phyloP scores from a whole-genome alignment of 2,113 vertebrate species.

The zebrafish (Danio rerio) region GRCz12tu NC_133180.1:53953001-53953500 shows the following conservation, averaged over 20 bases:
- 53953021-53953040: constrained; percentile 60
- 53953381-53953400: too few relatives aligned
- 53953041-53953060: constrained; percentile 52
- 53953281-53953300: background rate
- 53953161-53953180: constrained; percentile 17
- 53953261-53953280: background rate
- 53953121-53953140: background rate
- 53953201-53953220: background rate
- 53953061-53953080: constrained; percentile 24
- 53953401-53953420: too few relatives aligned
- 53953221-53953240: background rate
- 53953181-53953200: background rate
- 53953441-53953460: too few relatives aligned
- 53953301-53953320: background rate
- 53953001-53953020: constrained; percentile 75
- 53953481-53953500: too few relatives aligned
- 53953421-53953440: too few relatives aligned
- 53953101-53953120: constrained; percentile 34
- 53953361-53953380: background rate
- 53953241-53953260: background rate
- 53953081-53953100: constrained; percentile 38
- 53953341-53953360: background rate
- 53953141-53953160: background rate
- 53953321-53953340: background rate
- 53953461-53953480: too few relatives aligned